Evolutionary conservation across 2,888 invertebrate species (phyloP), one percentile per base, ranked within the genome.

Genomic region (Dolichopus griseipennis): DNA sequence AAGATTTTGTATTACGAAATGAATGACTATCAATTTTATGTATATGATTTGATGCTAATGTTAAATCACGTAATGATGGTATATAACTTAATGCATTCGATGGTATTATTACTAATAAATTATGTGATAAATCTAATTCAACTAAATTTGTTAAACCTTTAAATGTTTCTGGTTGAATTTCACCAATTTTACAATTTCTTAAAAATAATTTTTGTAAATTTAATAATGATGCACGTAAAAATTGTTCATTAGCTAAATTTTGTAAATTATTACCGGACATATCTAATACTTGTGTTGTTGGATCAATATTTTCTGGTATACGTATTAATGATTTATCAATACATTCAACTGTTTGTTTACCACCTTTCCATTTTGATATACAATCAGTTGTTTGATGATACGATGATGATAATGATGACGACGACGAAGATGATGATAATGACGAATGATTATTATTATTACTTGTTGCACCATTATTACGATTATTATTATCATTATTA

Each of bases 361-460:
- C 95, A 76, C 91, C 90, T 83, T 94, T 94, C 95, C 95, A 95
- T 82, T 94, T 95, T 83, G 95, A 95, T 76, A 87, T 86, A 83
- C 95, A 95, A 74, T 88, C 88, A 52, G 52, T 52, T 64, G 85
- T 85, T 69, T 92, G 92, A 75, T 52, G 52, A 52, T 52, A 52
- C 15, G 41, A 41, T 12, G 9, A 12, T 27, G 27, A 27, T 27
- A 27, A 5, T 37, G 37, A 37, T 10, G 8, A 10, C 8, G 8
- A 8, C 10, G 8, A 10, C 9, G 5, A 12, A 3, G 4, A 6
- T 18, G 6, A 18, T 12, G 6, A 70, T 67, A 66, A 67, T 67
- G 69, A 72, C 71, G 66, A 37, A 72, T 73, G 72, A 72, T 73
- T 73, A 72, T 71, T 67, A 64, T 64, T 61, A 66, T 66, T 62